These are phyloP conservation scores for Odontocolon sp. DNA, from an alignment of 2,888 invertebrate genomes.

Conservation along the genomic window DNA sequence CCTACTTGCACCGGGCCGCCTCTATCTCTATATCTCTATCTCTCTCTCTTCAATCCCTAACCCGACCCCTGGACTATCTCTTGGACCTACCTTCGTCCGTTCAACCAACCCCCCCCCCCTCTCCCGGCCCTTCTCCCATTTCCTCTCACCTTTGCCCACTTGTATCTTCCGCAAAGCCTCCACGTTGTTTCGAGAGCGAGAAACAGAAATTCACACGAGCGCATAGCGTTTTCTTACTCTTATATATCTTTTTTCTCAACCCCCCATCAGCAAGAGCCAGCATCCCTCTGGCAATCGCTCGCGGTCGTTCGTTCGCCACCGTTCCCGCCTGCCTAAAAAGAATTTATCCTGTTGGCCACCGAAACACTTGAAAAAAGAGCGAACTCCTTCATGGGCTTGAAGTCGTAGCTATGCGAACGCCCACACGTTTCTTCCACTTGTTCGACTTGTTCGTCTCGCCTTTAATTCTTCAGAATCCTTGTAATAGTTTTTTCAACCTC, in stretches of 20 bases:
- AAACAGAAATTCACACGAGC: slow-evolving; percentile 32
- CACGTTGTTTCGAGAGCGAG: slow-evolving; percentile 26
- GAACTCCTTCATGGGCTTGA: not conserved
- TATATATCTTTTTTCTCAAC: slow-evolving; percentile 9
- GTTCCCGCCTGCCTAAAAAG: slow-evolving; percentile 51
- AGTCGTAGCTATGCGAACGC: not conserved
- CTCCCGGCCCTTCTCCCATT: not conserved
- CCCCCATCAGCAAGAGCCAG: not conserved
- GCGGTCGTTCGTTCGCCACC: slow-evolving; percentile 59
- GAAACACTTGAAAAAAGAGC: not conserved
- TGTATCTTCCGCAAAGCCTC: slow-evolving; percentile 26
- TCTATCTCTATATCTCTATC: slow-evolving; percentile 63
- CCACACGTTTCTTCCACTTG: not conserved
- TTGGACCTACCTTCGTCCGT: slow-evolving; percentile 56
- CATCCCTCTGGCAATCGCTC: slow-evolving; percentile 57
- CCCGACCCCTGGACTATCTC: slow-evolving; percentile 61
- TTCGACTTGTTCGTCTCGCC: not conserved
- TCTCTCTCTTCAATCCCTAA: slow-evolving; percentile 57
- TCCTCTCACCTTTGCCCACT: slow-evolving; percentile 41
- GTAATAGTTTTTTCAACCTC: not conserved
- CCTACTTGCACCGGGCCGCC: slow-evolving; percentile 78
- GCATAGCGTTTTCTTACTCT: slow-evolving; percentile 20
- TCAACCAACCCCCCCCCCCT: slow-evolving; percentile 35
- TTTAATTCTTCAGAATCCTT: not conserved
- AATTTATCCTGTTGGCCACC: slow-evolving; percentile 55